Evolutionary conservation across 2,113 vertebrate species (phyloP).

Genomic region (Erinaceus europaeus): DNA sequence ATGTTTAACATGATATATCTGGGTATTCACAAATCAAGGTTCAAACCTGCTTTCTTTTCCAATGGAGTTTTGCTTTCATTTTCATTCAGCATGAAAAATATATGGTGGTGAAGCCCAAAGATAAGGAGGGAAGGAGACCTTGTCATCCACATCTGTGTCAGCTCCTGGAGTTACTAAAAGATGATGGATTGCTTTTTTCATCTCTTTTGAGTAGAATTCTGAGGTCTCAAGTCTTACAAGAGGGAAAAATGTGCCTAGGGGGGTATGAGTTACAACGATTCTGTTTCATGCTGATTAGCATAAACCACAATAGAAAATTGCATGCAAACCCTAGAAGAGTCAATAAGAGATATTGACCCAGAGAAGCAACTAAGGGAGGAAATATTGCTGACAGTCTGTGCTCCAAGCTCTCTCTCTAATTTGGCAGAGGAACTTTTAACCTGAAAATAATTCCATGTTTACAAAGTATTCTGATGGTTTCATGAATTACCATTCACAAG

Average conservation of each 20-base stretch:
- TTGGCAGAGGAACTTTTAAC: conserved; percentile 3
- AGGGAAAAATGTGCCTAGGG: conserved; percentile 36
- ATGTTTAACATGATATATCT: conserved; percentile 43
- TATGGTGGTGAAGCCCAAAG: background rate
- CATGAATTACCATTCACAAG: conserved; percentile 6
- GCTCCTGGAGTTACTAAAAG: conserved; percentile 62
- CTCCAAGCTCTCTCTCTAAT: conserved; percentile 13
- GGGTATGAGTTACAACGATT: conserved; percentile 52
- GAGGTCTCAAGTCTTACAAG: conserved; percentile 24
- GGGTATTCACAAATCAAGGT: conserved; percentile 26
- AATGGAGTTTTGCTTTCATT: background rate
- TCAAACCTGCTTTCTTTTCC: conserved; percentile 20
- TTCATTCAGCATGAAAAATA: background rate
- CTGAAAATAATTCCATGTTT: conserved; percentile 30
- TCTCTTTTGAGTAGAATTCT: conserved; percentile 44
- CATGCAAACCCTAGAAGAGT: conserved; percentile 42
- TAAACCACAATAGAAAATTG: conserved; percentile 60
- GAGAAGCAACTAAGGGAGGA: background rate
- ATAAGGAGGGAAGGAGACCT: background rate
- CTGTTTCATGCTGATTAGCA: conserved; percentile 38
- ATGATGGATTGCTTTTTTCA: conserved; percentile 58
- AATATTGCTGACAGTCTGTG: background rate
- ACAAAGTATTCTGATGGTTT: background rate
- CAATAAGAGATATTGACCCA: conserved; percentile 49
- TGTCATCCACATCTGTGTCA: background rate